Evolutionary conservation across 2,113 vertebrate genomes (phyloP).

Genomic region (Eretmodus cyanostictus): DNA sequence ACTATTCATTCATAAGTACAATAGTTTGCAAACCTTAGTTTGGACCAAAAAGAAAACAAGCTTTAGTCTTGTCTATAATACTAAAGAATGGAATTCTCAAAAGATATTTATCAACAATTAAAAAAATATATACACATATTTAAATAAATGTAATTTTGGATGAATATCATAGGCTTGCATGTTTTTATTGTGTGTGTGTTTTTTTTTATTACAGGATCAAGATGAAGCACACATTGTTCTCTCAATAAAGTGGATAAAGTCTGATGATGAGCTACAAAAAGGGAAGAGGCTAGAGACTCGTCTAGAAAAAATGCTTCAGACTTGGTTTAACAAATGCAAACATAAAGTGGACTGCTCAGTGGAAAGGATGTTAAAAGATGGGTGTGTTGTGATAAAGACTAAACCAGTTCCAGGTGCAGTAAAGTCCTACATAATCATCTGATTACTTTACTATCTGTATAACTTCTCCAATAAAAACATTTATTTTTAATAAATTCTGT

Average conservation of each 20-base stretch:
- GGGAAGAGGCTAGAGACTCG: rapidly evolving
- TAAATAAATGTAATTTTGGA: neutral
- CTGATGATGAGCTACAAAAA: neutral
- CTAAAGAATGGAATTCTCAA: too few relatives aligned
- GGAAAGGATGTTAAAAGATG: rapidly evolving
- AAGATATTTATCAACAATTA: too few relatives aligned
- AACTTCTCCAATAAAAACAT: rapidly evolving
- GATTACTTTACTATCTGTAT: neutral
- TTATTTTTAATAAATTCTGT: too few relatives aligned
- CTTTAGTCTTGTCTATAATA: too few relatives aligned
- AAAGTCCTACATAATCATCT: neutral
- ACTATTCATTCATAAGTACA: neutral
- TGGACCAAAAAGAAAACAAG: too few relatives aligned
- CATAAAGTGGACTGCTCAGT: rapidly evolving
- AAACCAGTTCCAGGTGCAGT: slow-evolving; percentile 25
- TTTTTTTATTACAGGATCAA: neutral
- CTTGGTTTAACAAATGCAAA: neutral
- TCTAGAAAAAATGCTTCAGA: slow-evolving; percentile 12
- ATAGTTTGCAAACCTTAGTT: too few relatives aligned
- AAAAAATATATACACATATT: neutral
- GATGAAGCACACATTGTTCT: neutral
- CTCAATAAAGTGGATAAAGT: neutral
- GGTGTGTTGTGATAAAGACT: neutral
- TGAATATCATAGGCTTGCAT: neutral
- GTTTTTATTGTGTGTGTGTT: neutral